phyloP scores from a whole-genome alignment of 1,140 invertebrate species.

The Contarinia nasturtii region DNA sequence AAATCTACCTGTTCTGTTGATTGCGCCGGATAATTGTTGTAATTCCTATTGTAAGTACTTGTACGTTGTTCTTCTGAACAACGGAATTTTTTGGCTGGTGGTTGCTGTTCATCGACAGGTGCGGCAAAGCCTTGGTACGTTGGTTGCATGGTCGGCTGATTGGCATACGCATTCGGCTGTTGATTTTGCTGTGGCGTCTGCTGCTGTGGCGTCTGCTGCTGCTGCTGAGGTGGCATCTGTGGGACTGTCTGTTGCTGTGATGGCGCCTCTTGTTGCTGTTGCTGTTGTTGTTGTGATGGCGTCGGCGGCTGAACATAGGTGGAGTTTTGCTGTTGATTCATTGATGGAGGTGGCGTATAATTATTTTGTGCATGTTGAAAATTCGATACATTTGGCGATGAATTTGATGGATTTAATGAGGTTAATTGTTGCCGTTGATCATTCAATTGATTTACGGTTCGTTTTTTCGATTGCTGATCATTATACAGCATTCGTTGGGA shows the following conservation, averaged over 20 bases:
- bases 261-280: neutral
- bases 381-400: neutral
- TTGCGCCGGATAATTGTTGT: no score
- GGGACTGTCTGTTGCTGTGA: slow-evolving; percentile 3
- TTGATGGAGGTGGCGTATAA: neutral
- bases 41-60: slow-evolving; percentile 1
- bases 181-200: neutral
- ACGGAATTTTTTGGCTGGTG: neutral
- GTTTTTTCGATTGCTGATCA: slow-evolving; percentile 19
- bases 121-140: neutral
- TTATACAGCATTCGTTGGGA: slow-evolving; percentile 32
- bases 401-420: neutral
- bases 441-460: neutral
- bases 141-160: no score
- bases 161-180: no score
- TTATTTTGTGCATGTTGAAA: neutral
- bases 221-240: no score
- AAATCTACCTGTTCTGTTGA: no score
- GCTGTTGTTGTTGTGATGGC: neutral
- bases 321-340: neutral
- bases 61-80: slow-evolving; percentile 1
- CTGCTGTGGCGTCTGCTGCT: neutral
- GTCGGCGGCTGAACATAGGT: neutral
- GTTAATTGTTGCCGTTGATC: slow-evolving; percentile 2
- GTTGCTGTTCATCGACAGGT: neutral